These are phyloP conservation scores for Eupeodes luniger DNA, from an alignment of 2,888 invertebrate species.

Conservation along the genomic window DNA sequence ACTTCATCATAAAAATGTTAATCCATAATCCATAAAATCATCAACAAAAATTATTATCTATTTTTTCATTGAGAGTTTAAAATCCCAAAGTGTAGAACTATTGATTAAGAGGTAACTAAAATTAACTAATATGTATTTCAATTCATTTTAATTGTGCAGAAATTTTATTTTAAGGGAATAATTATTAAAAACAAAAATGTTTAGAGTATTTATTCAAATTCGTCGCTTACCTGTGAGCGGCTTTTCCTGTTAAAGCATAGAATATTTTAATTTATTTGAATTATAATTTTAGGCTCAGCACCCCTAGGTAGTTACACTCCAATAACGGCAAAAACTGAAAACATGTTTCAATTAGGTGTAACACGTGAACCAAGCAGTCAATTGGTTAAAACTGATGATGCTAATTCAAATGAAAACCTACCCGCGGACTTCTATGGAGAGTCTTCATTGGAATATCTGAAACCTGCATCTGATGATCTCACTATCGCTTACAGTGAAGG, in stretches of 20 bases:
- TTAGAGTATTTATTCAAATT: not conserved
- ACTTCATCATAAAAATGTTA: conserved; percentile 67
- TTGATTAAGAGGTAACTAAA: conserved; percentile 72
- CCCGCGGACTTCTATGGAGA: conserved; percentile 43
- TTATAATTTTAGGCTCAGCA: conserved; percentile 85
- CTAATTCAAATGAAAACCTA: conserved; percentile 23
- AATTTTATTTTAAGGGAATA: conserved; percentile 35
- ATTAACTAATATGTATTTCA: conserved; percentile 58
- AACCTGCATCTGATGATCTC: conserved; percentile 82
- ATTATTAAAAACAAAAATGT: not conserved
- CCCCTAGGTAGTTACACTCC: conserved; percentile 93
- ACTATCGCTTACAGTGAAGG: conserved; percentile 84
- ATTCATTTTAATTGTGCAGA: conserved; percentile 62
- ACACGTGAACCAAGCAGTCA: conserved; percentile 86
- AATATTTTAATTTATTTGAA: conserved; percentile 28
- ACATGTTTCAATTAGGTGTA: conserved; percentile 91
- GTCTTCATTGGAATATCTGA: conserved; percentile 78
- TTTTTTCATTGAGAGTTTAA: conserved; percentile 67
- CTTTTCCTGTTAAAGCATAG: not conserved
- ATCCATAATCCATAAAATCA: conserved; percentile 58
- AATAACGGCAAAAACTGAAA: conserved; percentile 88
- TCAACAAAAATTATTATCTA: conserved; percentile 66
- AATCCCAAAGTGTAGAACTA: conserved; percentile 57
- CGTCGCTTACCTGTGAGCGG: not conserved
- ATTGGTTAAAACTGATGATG: conserved; percentile 29